Evolutionary conservation across 2,888 invertebrate species (phyloP), one percentile per base, ranked within the genome.

Genomic region (Apamea monoglypha): DNA sequence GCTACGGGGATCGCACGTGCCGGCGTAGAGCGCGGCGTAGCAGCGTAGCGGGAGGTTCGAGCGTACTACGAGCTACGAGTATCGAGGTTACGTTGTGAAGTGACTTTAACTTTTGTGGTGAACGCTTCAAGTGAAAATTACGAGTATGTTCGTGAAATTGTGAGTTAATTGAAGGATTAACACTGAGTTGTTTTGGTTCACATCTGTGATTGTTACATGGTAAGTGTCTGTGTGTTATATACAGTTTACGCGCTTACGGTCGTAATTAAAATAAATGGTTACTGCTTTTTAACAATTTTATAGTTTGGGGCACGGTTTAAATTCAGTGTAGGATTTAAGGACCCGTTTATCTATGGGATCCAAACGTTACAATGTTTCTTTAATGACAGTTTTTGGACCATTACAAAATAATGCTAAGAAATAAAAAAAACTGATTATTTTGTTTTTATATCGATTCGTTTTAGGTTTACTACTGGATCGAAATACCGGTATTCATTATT

Each of bases 1-100:
- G 92, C 95, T 95, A 95, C 95, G 94, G 89, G 88, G 82, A 87
- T 85, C 92, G 95, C 95, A 94, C 96, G 96, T 94, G 91, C 91
- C 81, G 67, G 80, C 87, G 91, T 90, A 91, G 89, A 87, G 90
- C 91, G 86, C 90, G 88, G 78, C 92, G 95, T 94, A 95, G 95
- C 93, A 86, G 85, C 91, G 93, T 92, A 92, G 92, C 89, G 89
- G 76, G 83, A 89, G 83, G 88, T 87, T 89, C 77, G 82, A 89
- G 88, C 89, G 80, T 88, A 90, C 93, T 93, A 93, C 93, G 92
- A 91, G 90, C 93, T 93, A 93, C 93, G 92, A 91, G 90, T 88
- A 82, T 89, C 88, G 89, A 88, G 83, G 80, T 80, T 87, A 81
- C 88, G 74, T 90, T 82, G 93, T 90, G 91, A 90, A 92, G 93